Conservation (phyloP, 2,113 vertebrate genomes). For the Marmota monax region DNA sequence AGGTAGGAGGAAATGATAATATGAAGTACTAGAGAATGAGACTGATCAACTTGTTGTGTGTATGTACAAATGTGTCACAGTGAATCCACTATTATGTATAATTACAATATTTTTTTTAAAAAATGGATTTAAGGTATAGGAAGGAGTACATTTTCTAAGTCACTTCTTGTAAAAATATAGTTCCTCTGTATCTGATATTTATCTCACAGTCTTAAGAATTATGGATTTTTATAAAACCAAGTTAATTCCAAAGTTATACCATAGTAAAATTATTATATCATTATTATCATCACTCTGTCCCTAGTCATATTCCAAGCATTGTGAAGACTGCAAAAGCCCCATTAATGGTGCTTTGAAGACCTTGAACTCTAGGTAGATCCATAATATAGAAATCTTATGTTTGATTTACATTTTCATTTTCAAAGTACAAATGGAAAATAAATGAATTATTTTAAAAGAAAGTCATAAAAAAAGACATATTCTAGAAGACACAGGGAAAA, state of each 20-base stretch:
- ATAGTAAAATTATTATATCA: not conserved
- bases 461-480: not conserved
- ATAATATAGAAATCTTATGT: not conserved
- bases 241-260: not conserved
- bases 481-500: not conserved
- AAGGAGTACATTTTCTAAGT: not conserved
- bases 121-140: not conserved
- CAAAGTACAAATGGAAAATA: no score
- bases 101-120: no score
- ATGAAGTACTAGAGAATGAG: no score
- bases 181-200: not conserved
- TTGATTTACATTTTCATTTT: no score
- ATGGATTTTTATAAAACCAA: not conserved
- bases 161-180: not conserved
- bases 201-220: not conserved
- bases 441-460: no score
- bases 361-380: not conserved
- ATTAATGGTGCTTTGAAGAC: not conserved
- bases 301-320: not conserved
- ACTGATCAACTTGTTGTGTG: no score
- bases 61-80: no score
- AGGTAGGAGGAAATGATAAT: no score
- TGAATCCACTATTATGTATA: no score
- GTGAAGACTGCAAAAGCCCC: not conserved
- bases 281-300: not conserved